Evolutionary conservation across 2,888 invertebrate species (phyloP), one percentile per base, ranked within the genome.

Genomic region (Hedychridium roseum): DNA sequence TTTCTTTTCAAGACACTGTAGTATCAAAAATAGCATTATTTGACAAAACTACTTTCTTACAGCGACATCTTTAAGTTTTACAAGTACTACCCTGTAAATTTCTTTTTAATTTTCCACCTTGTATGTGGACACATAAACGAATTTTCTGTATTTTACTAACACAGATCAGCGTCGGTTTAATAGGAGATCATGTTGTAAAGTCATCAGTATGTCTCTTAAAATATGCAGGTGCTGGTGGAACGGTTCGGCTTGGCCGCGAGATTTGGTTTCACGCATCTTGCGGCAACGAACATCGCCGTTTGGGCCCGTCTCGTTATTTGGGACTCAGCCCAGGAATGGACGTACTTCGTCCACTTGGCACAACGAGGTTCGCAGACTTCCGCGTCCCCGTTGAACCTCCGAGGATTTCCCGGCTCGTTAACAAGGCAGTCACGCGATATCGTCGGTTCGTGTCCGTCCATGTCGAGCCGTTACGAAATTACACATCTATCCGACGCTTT

Each of bases 261-360:
- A 54, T 82, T 83, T 49, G 83, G 83, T 3, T 82, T 84, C 61
- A 82, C 82, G 65, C 83, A 84, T 55, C 67, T 84, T 27, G 80
- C 82, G 4, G 83, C 83, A 3, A 83, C 83, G 1, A 83, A 84
- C 61, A 68, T 84, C 20, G 82, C 83, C 0, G 74, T 83, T 18
- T 83, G 83, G 83, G 73, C 80, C 11, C 79, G 82, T 16, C 73
- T 82, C 17, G 79, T 83, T 5, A 79, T 83, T 31, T 82, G 82
- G 82, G 83, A 83, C 52, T 81, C 81, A 9, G 82, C 82, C 1
- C 80, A 80, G 40, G 82, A 82, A 57, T 83, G 82, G 81, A 80
- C 82, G 1, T 81, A 81, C 51, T 81, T 79, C 43, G 80, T 81
- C 2, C 79, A 82, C 49, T 61, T 80, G 50, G 79, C 79, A 1